Percentiles rank a stretch among this genome's conserved stretches.
Evolutionary conservation across 2,797 vertebrate species (phyloP).

Genomic region (Erethizon dorsatum): DNA sequence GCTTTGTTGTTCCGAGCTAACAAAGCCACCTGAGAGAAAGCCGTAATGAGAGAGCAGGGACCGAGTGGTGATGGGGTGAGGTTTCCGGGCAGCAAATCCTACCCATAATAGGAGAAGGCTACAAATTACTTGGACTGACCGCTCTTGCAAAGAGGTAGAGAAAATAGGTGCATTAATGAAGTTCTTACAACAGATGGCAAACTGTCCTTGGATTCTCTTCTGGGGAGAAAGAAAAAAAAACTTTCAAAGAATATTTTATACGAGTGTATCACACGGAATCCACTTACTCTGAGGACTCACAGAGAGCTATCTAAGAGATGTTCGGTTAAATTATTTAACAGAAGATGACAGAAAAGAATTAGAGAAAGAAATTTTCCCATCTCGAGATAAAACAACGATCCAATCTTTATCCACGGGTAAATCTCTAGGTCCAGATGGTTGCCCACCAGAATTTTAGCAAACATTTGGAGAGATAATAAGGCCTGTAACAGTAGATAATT

Average conservation of each 20-base stretch:
- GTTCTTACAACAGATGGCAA: slow-evolving; percentile 90
- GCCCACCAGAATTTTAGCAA: slow-evolving; percentile 92
- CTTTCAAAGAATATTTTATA: slow-evolving; percentile 88
- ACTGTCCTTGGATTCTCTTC: slow-evolving; percentile 88
- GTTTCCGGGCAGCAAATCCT: slow-evolving; percentile 67
- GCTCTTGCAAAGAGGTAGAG: slow-evolving; percentile 85
- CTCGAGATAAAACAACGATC: slow-evolving; percentile 88
- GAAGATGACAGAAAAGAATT: slow-evolving; percentile 92
- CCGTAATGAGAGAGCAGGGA: slow-evolving; percentile 79
- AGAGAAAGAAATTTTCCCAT: slow-evolving; percentile 89
- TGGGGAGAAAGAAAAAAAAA: slow-evolving; percentile 82
- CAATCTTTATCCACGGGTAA: slow-evolving; percentile 87
- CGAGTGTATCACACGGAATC: slow-evolving; percentile 84
- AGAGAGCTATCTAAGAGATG: slow-evolving; percentile 94
- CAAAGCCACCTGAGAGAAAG: slow-evolving; percentile 85
- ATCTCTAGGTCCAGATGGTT: slow-evolving; percentile 91
- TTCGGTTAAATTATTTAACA: slow-evolving; percentile 97
- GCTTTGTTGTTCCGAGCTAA: slow-evolving; percentile 87
- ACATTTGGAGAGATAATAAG: slow-evolving; percentile 93
- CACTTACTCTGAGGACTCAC: slow-evolving; percentile 88
- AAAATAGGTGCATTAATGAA: slow-evolving; percentile 88
- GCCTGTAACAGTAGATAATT: slow-evolving; percentile 91
- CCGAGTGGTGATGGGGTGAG: slow-evolving; percentile 69
- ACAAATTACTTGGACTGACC: slow-evolving; percentile 88
- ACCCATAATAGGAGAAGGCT: slow-evolving; percentile 74